Evolutionary conservation across 2,797 vertebrate species (phyloP).

Genomic region (Nyctalus aviator): DNA sequence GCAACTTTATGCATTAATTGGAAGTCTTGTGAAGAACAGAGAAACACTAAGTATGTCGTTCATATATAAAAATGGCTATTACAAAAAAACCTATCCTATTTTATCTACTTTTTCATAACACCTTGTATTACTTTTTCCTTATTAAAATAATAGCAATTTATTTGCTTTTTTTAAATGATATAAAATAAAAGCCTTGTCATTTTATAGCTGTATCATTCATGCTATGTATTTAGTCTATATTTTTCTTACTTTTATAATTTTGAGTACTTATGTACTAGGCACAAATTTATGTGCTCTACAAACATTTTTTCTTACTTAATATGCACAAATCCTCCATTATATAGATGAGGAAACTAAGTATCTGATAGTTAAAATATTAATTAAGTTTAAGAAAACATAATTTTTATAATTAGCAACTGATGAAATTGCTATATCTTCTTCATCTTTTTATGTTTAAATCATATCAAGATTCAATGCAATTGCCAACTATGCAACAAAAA

Average conservation of each 20-base stretch:
- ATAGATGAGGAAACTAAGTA: not conserved
- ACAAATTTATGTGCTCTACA: not conserved
- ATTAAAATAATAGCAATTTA: not conserved
- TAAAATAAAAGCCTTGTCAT: not conserved
- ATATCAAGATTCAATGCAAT: not conserved
- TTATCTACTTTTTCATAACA: not conserved
- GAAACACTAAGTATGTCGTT: not conserved
- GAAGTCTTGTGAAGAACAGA: not conserved
- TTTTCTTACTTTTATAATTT: not conserved
- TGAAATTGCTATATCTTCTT: not conserved
- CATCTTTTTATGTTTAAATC: not conserved
- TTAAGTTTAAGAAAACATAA: not conserved
- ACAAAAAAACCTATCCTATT: not conserved
- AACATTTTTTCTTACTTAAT: not conserved
- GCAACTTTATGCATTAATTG: not conserved
- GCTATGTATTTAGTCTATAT: not conserved
- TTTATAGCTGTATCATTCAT: not conserved
- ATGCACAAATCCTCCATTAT: not conserved
- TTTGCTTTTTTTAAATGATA: not conserved
- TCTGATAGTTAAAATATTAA: not conserved
- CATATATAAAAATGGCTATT: not conserved
- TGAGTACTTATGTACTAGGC: not conserved
- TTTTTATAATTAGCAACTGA: not conserved
- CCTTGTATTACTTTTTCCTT: not conserved
- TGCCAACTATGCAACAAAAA: not conserved